phyloP scores from a whole-genome alignment of 1,140 invertebrate genomes.

The Drosophila neocordata region DNA sequence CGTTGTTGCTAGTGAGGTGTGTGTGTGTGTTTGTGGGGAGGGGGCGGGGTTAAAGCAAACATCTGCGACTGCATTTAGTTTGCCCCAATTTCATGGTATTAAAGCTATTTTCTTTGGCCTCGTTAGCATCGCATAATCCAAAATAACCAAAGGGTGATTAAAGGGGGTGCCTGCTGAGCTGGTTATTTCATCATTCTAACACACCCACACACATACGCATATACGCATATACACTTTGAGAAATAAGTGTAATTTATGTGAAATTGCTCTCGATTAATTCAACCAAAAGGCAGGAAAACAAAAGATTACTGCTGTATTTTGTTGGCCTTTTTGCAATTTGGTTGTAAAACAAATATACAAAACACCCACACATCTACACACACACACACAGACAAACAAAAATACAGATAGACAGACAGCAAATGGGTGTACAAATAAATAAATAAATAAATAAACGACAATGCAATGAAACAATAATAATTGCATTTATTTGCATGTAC shows the following conservation, averaged over 20 bases:
- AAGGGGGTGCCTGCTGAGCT: constrained; percentile 4
- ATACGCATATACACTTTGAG: constrained; percentile 16
- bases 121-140: constrained; percentile 68
- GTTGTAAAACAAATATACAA: constrained; percentile 24
- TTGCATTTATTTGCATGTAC: constrained; percentile 38
- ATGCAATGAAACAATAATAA: constrained; percentile 32
- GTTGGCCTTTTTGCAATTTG: constrained; percentile 20
- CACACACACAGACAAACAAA: not conserved
- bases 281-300: constrained; percentile 16
- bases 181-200: constrained; percentile 25
- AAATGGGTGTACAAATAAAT: not conserved
- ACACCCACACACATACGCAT: not conserved
- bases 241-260: constrained; percentile 63
- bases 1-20: too few species aligned
- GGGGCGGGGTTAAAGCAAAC: not conserved
- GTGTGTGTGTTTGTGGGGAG: too few species aligned
- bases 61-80: constrained; percentile 25
- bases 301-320: constrained; percentile 3
- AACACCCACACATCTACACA: not conserved
- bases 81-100: constrained; percentile 63
- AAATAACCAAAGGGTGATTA: constrained; percentile 27
- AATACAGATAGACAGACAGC: not conserved
- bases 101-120: constrained; percentile 51
- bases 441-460: constrained; percentile 16
- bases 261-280: constrained; percentile 69